Base-by-base conservation (phyloP, 2,797 vertebrate species). In the Trachurus trachurus region DNA sequence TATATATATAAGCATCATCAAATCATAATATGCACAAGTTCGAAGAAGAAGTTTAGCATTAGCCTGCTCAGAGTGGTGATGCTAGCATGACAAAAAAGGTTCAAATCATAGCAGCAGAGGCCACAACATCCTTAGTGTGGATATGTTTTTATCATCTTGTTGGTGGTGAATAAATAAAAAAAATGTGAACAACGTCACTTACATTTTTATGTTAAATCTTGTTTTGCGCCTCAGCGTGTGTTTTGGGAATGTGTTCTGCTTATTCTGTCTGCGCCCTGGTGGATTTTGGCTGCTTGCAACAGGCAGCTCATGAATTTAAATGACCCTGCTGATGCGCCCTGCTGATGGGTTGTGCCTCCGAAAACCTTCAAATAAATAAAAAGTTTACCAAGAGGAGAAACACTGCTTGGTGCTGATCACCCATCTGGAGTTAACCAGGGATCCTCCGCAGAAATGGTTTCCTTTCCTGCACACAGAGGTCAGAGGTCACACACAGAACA, bases 351-450 rank as follows among this genome's bases (percentile, higher is more conserved):
- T 61, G 10, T 8, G 19, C 40, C 40, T 58, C 3, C 2, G 61
- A 56, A 67, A 39, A 34, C 2, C 26, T 5, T 26, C 11, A 67
- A 70, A 31, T 73, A 11, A 72, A 65, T 26, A 21, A 21, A 26
- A 66, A 44, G 19, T 88, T 96, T 96, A 99, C 98, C 98, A 99
- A 79, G 98, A 98, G 39, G 96, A 96, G 93, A 99, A 98, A 81
- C 98, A 99, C 85, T 99, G 98, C 69, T 96, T 97, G 5, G 97
- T 97, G 86, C 98, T 98, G 94, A 99, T 97, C 82, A 99, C 96
- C 98, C 98, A 99, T 91, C 96, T 95, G 84, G 97, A 93, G 86
- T 97, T 96, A 75, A 99, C 97, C 85, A 99, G 85, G 49, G 98
- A 96, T 0, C 98, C 98, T 34, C 98, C 98, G 1, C 98, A 99